Evolutionary conservation across 2,797 vertebrate genomes (phyloP).

Genomic region (Hozukius guyotensis): DNA sequence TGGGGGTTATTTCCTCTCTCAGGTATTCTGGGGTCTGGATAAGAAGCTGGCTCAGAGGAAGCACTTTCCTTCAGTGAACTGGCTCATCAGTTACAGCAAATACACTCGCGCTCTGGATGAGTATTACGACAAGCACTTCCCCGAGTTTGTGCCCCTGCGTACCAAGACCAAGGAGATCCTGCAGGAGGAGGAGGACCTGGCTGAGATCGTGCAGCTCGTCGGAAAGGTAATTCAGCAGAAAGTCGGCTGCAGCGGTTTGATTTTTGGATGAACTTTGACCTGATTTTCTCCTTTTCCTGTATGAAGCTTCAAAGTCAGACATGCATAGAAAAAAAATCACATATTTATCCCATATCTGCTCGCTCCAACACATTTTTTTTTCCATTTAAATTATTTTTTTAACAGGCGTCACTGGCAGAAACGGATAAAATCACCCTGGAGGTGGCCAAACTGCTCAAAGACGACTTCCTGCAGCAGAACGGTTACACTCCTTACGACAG

Average conservation of each 20-base stretch:
- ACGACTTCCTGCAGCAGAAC: slow-evolving; percentile 98
- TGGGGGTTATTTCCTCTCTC: background rate
- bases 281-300: background rate
- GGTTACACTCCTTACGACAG: slow-evolving; percentile 97
- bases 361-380: background rate
- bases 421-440: slow-evolving; percentile 98
- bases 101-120: slow-evolving; percentile 95
- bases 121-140: slow-evolving; percentile 97
- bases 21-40: slow-evolving; percentile 98
- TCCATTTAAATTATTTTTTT: background rate
- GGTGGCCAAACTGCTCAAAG: slow-evolving; percentile 97
- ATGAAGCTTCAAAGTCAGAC: background rate
- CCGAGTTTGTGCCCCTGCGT: slow-evolving; percentile 94
- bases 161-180: slow-evolving; percentile 98
- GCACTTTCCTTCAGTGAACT: slow-evolving; percentile 97
- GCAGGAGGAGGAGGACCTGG: slow-evolving; percentile 97
- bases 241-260: background rate
- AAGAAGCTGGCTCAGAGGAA: slow-evolving; percentile 98
- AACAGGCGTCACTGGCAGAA: slow-evolving; percentile 95
- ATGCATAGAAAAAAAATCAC: background rate
- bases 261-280: background rate
- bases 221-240: slow-evolving; percentile 85
- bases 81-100: slow-evolving; percentile 99
- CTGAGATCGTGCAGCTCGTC: slow-evolving; percentile 97
- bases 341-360: background rate